A percentile compares a stretch with the other conserved stretches of the same genome.
These are phyloP conservation scores for Schrankia costaestrigalis DNA, from an alignment of 2,888 invertebrate species.

Conservation along the genomic window DNA sequence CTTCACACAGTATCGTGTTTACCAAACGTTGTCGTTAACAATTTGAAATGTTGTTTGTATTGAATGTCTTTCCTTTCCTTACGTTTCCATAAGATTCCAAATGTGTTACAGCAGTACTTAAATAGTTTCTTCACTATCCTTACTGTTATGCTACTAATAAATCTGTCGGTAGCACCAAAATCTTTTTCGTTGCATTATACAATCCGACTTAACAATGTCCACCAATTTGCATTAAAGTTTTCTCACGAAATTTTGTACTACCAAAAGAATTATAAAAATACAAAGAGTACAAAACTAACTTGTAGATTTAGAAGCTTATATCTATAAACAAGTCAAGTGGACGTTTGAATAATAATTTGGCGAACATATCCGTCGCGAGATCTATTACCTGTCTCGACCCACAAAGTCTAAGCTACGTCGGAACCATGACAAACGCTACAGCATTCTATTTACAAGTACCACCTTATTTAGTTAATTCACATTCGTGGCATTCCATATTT, in stretches of 20 bases:
- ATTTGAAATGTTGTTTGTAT: constrained; percentile 38
- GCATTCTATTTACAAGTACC: constrained; percentile 31
- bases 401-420: constrained; percentile 28
- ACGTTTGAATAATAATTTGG: too few relatives aligned
- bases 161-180: too few relatives aligned
- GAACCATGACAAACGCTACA: constrained; percentile 37
- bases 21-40: constrained; percentile 34
- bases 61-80: too few relatives aligned
- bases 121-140: too few relatives aligned
- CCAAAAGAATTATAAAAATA: too few relatives aligned
- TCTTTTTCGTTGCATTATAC: not conserved
- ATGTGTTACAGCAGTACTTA: too few relatives aligned
- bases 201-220: constrained; percentile 11
- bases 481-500: constrained; percentile 33
- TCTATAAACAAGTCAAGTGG: too few relatives aligned
- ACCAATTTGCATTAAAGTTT: constrained; percentile 10
- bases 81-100: too few relatives aligned
- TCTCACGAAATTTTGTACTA: constrained; percentile 18
- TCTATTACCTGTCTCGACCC: constrained; percentile 10
- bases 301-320: too few relatives aligned
- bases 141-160: too few relatives aligned
- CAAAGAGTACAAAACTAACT: too few relatives aligned
- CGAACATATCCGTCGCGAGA: too few relatives aligned
- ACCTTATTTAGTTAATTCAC: constrained; percentile 32
- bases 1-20: constrained; percentile 40